Evolutionary conservation across 1,140 invertebrate genomes (phyloP).

Genomic region (Copidosoma floridanum): DNA sequence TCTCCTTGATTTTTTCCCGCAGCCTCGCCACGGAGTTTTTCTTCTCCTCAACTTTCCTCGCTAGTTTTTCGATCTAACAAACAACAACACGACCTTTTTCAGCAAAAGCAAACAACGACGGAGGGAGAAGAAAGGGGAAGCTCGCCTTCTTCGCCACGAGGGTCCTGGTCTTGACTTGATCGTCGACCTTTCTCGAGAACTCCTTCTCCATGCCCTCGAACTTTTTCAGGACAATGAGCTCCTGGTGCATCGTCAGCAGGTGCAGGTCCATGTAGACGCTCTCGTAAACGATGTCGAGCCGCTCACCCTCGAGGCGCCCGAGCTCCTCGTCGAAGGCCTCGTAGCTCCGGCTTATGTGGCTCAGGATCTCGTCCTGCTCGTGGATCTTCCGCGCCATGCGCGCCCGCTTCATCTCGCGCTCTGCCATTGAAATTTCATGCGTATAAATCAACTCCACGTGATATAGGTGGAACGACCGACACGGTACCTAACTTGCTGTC

Average conservation of each 20-base stretch:
- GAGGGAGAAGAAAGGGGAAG: too few relatives aligned
- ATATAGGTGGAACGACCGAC: too few relatives aligned
- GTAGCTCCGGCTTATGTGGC: constrained; percentile 60
- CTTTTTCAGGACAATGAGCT: constrained; percentile 73
- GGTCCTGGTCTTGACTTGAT: constrained; percentile 41
- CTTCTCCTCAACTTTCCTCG: constrained; percentile 31
- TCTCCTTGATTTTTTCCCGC: constrained; percentile 59
- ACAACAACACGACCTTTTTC: too few relatives aligned
- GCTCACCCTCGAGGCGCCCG: constrained; percentile 60
- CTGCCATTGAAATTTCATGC: constrained; percentile 35
- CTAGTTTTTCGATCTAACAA: constrained; percentile 34
- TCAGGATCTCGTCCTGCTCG: constrained; percentile 66
- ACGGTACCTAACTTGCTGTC: constrained; percentile 19
- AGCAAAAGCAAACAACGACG: too few relatives aligned
- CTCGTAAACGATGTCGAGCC: constrained; percentile 64
- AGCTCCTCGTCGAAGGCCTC: constrained; percentile 68
- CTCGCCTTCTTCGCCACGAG: constrained; percentile 31
- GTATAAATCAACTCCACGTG: too few relatives aligned
- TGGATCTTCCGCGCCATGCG: constrained; percentile 52
- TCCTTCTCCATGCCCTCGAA: constrained; percentile 72
- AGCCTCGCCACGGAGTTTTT: constrained; percentile 49
- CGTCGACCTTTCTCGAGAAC: constrained; percentile 61
- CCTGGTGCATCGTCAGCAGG: constrained; percentile 75
- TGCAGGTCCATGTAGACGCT: constrained; percentile 65
- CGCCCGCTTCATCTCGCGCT: constrained; percentile 46